Evolutionary conservation across 2,113 vertebrate species (phyloP).

Genomic region (Axis porcinus): DNA sequence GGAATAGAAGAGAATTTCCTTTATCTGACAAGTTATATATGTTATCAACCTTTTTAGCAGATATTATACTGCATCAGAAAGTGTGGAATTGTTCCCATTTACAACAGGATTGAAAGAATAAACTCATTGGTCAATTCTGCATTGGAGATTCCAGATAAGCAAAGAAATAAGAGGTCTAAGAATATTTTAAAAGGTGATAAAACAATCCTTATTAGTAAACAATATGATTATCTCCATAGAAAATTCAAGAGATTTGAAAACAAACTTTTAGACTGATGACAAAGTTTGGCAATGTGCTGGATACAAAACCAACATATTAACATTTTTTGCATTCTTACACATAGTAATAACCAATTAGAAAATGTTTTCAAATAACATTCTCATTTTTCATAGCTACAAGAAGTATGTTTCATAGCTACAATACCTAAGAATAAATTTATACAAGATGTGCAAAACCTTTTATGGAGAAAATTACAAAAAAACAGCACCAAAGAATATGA

Average conservation of each 20-base stretch:
- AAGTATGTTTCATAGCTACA: background rate
- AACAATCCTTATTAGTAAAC: background rate
- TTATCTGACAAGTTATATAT: background rate
- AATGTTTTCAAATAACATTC: background rate
- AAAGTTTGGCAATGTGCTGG: background rate
- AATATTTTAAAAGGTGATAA: background rate
- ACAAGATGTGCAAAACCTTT: background rate
- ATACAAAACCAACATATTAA: background rate
- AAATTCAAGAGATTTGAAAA: background rate
- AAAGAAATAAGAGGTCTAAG: conserved; percentile 7
- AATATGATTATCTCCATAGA: background rate
- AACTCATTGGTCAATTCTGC: background rate
- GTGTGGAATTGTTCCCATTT: background rate
- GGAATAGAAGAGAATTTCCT: background rate
- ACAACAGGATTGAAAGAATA: background rate
- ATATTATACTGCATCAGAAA: background rate
- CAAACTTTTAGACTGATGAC: background rate
- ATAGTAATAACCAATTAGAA: background rate
- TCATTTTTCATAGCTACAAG: conserved; percentile 13
- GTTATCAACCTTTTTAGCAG: background rate
- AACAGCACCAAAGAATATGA: background rate
- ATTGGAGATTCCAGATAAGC: background rate
- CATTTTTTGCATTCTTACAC: background rate
- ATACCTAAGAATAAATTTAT: background rate
- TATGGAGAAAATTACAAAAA: background rate